Evolutionary conservation across 2,113 vertebrate species (phyloP).

Genomic region (Pan troglodytes): NHGRI_mPanTro3-v2.1_pri NC_072408.2:100942001-100942500

Average conservation of each 20-base stretch:
- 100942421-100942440: neutral
- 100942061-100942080: neutral
- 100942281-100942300: neutral
- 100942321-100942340: neutral
- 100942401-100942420: too few relatives aligned
- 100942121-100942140: neutral
- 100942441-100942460: fast-evolving
- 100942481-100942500: neutral
- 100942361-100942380: neutral
- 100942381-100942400: fast-evolving
- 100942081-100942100: neutral
- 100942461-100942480: neutral
- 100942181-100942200: neutral
- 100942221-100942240: neutral
- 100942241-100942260: fast-evolving
- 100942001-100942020: neutral
- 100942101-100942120: neutral
- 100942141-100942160: neutral
- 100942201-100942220: neutral
- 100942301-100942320: neutral
- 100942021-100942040: fast-evolving
- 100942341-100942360: neutral
- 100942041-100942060: neutral
- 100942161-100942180: too few relatives aligned
- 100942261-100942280: neutral